Percentiles rank a stretch among this genome's conserved stretches.
These are phyloP conservation scores for Ceramica pisi DNA, from an alignment of 2,888 invertebrate species.

Conservation along the genomic window DNA sequence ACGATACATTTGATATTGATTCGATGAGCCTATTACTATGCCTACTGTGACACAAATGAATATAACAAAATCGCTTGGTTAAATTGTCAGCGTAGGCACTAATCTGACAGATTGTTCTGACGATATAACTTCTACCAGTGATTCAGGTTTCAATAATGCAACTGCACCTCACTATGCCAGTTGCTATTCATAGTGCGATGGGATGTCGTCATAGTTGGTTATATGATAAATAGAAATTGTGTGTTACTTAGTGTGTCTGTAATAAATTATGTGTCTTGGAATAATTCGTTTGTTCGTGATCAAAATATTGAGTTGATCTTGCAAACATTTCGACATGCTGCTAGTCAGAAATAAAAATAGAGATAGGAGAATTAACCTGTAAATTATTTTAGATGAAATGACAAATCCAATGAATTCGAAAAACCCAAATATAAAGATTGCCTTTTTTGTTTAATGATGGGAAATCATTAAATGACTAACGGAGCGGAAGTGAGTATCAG, in stretches of 20 bases:
- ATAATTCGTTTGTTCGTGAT: slow-evolving; percentile 22
- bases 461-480: too few species aligned
- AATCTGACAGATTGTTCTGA: slow-evolving; percentile 30
- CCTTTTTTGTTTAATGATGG: too few species aligned
- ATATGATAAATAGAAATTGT: slow-evolving; percentile 48
- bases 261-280: slow-evolving; percentile 37
- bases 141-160: slow-evolving; percentile 36
- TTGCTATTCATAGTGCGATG: slow-evolving; percentile 29
- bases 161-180: slow-evolving; percentile 3
- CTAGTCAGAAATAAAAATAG: not conserved
- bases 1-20: too few species aligned
- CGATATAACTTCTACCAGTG: slow-evolving; percentile 34
- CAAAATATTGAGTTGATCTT: not conserved
- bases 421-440: too few species aligned
- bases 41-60: not conserved
- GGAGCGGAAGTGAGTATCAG: too few species aligned
- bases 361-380: not conserved
- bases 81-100: slow-evolving; percentile 12
- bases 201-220: slow-evolving; percentile 25
- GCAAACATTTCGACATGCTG: not conserved
- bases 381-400: too few species aligned
- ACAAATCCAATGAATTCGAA: not conserved
- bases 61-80: too few species aligned
- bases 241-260: slow-evolving; percentile 2
- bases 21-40: not conserved